Base-by-base conservation (phyloP, 2,797 vertebrate genomes). In the Adelosebastes latens region DNA sequence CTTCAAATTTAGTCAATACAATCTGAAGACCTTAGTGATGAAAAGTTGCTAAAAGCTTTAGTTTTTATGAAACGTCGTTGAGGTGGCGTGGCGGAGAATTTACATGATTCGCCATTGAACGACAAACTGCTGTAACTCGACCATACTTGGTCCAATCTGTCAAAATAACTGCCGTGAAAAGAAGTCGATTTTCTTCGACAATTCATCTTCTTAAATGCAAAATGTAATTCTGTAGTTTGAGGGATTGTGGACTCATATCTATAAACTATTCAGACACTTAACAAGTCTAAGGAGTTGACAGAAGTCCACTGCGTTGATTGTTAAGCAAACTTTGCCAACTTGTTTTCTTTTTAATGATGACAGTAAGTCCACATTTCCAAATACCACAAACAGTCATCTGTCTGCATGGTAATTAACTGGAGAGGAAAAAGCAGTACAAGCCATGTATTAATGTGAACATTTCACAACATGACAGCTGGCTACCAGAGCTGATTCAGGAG, bases 351-450 rank as follows among this genome's bases (percentile, higher is more conserved):
- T 32, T 27, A 22, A 58, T 59, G 52, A 46, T 63, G 68, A 49
- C 60, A 60, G 55, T 8, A 49, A 14, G 42, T 46, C 3, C 59
- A 53, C 61, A 74, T 73, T 58, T 80, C 60, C 39, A 71, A 10
- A 80, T 22, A 79, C 60, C 39, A 36, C 55, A 36, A 65, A 24
- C 63, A 77, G 64, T 72, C 68, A 64, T 60, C 53, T 71, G 73
- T 72, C 58, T 22, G 65, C 52, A 14, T 31, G 27, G 42, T 81
- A 55, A 72, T 80, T 80, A 83, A 77, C 31, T 10, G 29, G 29
- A 81, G 64, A 27, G 52, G 63, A 52, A 20, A 34, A 65, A 24
- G 31, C 39, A 53, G 46, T 25, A 42, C 22, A 22, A 25, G 42
- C 20, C 29, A 46, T 10, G 27, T 8, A 24, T 55, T 60, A 53